Percentiles rank a stretch among this genome's conserved stretches.
phyloP scores from a whole-genome alignment of 1,140 invertebrate species.

The Drosophila yakuba region DNA sequence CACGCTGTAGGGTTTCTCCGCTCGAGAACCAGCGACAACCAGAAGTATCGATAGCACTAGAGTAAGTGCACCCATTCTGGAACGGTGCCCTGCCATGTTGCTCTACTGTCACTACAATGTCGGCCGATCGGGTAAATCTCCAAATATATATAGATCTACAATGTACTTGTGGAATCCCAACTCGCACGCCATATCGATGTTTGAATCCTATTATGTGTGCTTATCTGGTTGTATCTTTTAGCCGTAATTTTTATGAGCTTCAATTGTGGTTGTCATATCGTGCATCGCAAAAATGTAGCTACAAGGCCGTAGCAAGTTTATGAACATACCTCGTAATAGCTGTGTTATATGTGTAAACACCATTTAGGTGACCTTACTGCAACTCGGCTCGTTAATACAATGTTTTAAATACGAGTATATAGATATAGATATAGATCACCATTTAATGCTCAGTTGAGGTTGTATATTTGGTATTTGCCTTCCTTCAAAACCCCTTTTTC shows the following conservation, averaged over 20 bases:
- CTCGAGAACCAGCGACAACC: background rate
- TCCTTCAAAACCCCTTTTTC: background rate
- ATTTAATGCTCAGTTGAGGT: too few relatives aligned
- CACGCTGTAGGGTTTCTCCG: constrained; percentile 57
- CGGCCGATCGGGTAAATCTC: background rate
- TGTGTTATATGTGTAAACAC: background rate
- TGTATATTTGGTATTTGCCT: too few relatives aligned
- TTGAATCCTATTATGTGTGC: background rate
- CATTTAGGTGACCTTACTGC: background rate
- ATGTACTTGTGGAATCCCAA: background rate
- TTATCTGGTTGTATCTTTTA: background rate
- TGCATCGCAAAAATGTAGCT: background rate
- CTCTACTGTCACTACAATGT: constrained; percentile 12
- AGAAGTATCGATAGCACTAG: constrained; percentile 11
- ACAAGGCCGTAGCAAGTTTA: background rate
- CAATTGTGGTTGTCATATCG: background rate
- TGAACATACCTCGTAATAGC: background rate
- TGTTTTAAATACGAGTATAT: too few relatives aligned
- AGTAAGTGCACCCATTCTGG: background rate
- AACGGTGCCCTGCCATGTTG: constrained; percentile 37
- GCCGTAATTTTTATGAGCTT: background rate
- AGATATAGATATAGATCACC: too few relatives aligned
- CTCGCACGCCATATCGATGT: constrained; percentile 22
- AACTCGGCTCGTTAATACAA: too few relatives aligned
- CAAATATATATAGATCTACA: constrained; percentile 1